phyloP scores from a whole-genome alignment of 92 coral and sea anemone genomes.

The Umimayanthus kanabou region DNA sequence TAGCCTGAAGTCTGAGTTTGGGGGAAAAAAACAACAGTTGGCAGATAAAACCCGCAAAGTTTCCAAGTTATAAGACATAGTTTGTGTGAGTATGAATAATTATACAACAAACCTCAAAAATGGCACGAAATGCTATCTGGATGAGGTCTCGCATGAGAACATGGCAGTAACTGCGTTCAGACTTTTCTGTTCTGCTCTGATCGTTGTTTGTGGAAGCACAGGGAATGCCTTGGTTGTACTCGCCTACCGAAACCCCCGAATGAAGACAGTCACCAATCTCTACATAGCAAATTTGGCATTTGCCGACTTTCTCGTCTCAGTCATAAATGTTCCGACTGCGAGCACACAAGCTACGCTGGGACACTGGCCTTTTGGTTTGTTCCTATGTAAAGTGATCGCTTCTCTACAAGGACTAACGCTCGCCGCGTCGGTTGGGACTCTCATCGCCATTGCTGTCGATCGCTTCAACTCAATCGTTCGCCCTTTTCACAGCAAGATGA shows the following conservation, averaged over 20 bases:
- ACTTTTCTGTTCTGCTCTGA: slow-evolving; percentile 52
- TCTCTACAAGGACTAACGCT: slow-evolving; percentile 69
- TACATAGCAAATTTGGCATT: slow-evolving; percentile 86
- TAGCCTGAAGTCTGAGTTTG: background rate
- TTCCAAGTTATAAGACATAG: background rate
- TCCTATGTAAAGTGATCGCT: slow-evolving; percentile 67
- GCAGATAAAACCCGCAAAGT: background rate
- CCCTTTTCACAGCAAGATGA: slow-evolving; percentile 74
- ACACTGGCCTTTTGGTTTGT: slow-evolving; percentile 79
- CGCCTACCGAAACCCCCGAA: slow-evolving; percentile 80
- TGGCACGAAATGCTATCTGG: background rate
- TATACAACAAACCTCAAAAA: background rate
- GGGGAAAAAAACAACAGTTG: background rate
- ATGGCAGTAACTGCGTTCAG: slow-evolving; percentile 7
- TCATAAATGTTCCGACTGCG: slow-evolving; percentile 73
- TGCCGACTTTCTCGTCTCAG: slow-evolving; percentile 75
- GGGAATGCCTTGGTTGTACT: slow-evolving; percentile 77
- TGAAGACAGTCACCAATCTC: slow-evolving; percentile 88
- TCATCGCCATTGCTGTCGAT: slow-evolving; percentile 82
- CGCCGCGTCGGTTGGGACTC: slow-evolving; percentile 76
- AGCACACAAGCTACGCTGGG: slow-evolving; percentile 51
- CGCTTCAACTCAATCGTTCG: slow-evolving; percentile 85
- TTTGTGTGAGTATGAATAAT: slow-evolving; percentile 12
- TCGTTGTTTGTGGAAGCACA: slow-evolving; percentile 63
- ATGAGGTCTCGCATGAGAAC: slow-evolving; percentile 1